Evolutionary conservation across 2,797 vertebrate species (phyloP), one percentile per base, ranked within the genome.

Genomic region (Remorina albescens): DNA sequence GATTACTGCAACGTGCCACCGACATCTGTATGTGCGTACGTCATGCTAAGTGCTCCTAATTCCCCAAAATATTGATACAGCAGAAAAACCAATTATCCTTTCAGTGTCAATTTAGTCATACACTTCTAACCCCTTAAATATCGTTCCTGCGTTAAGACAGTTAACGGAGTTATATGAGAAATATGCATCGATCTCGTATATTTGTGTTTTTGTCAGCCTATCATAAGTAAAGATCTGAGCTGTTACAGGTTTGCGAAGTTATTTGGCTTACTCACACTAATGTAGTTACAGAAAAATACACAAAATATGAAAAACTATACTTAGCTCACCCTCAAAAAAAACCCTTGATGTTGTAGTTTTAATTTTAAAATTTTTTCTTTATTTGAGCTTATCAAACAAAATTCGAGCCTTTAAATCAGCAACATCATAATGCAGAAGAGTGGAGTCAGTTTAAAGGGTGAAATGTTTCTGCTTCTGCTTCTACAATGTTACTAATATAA

Each of bases 11-110:
- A 71, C 80, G 81, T 73, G 81, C 86, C 79, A 67, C 83, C 26
- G 62, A 86, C 85, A 89, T 87, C 82, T 78, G 79, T 50, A 76
- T 55, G 54, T 82, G 64, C 62, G 74, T 81, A 80, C 67, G 50
- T 61, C 1, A 42, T 67, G 61, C 68, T 76, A 85, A 90, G 87
- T 80, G 75, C 63, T 69, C 28, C 25, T 86, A 87, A 90, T 86
- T 89, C 69, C 69, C 57, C 59, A 37, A 88, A 93, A 91, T 90
- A 88, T 91, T 89, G 78, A 86, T 75, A 78, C 78, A 88, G 64
- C 44, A 72, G 71, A 82, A 74, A 86, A 87, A 85, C 78, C 53
- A 50, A 70, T 86, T 76, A 80, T 71, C 74, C 76, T 83, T 85
- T 84, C 41, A 71, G 54, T 82, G 71, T 83, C 87, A 86, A 74